Evolutionary conservation across 2,888 invertebrate species (phyloP), one percentile per base, ranked within the genome.

Genomic region (Leistus spinibarbis): DNA sequence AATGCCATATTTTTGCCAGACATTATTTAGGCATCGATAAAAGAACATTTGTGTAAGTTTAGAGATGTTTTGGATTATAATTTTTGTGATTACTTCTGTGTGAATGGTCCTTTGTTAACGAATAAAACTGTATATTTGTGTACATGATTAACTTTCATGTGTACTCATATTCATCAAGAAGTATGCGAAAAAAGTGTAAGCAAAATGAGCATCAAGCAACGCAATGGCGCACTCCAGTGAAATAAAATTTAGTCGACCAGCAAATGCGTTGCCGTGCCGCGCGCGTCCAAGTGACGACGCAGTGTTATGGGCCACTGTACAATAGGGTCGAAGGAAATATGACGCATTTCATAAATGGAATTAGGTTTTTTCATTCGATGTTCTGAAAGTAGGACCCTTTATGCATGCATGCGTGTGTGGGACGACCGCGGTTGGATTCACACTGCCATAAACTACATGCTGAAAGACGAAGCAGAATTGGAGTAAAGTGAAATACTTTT

Each of bases 311-410:
- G 1, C 53, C 24, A 16, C 17, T 71, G 54, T 64, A 70, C 20
- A 70, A 63, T 24, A 60, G 40, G 74, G 68, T 60, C 60, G 68
- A 27, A 20, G 23, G 53, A 74, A 74, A 74, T 74, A 74, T 74
- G 74, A 74, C 74, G 74, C 74, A 68, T 74, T 74, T 74, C 74
- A 74, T 74, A 74, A 74, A 74, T 74, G 74, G 74, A 74, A 74
- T 74, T 74, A 74, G 74, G 74, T 68, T 66, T 66, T 67, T 60
- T 74, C 67, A 68, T 74, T 68, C 74, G 56, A 57, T 22, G 65
- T 60, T 40, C 40, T 67, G 22, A 73, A 71, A 73, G 73, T 72
- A 62, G 67, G 27, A 13, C 22, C 67, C 74, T 54, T 56, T 65
- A 56, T 65, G 72, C 66, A 72, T 72, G 66, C 57, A 57, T 72